phyloP scores from a whole-genome alignment of 92 coral and sea anemone genomes.

The Isaurus tuberculatus region DNA sequence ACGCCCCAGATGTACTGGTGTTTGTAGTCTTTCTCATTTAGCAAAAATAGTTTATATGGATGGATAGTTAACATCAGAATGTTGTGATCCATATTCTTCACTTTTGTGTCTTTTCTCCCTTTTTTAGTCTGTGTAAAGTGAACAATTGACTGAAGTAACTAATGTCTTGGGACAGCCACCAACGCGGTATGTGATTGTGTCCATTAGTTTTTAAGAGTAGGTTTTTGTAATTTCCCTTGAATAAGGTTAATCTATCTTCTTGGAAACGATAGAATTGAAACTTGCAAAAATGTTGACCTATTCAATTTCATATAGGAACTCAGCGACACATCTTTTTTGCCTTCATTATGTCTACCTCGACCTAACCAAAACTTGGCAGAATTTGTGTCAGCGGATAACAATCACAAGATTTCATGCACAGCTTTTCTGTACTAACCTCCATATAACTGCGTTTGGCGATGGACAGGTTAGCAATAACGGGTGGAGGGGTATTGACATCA shows the following conservation, averaged over 20 bases:
- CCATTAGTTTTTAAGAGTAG: neutral
- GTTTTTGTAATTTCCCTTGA: neutral
- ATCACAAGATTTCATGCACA: slow-evolving; percentile 66
- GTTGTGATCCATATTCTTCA: neutral
- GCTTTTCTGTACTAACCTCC: slow-evolving; percentile 54
- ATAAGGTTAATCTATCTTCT: neutral
- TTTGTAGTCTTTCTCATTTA: neutral
- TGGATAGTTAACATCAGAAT: neutral
- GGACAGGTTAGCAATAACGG: slow-evolving; percentile 16
- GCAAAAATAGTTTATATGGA: neutral
- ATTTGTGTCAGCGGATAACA: slow-evolving; percentile 64
- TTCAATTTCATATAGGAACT: too few relatives aligned
- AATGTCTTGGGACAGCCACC: slow-evolving; percentile 1
- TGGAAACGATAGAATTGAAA: neutral
- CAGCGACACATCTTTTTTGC: slow-evolving; percentile 63
- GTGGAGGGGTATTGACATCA: slow-evolving; percentile 41
- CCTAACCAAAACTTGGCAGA: slow-evolving; percentile 51
- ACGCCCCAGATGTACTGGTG: neutral
- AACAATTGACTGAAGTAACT: neutral
- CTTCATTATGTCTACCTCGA: slow-evolving; percentile 62
- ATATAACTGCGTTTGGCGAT: slow-evolving; percentile 38
- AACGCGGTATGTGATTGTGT: neutral
- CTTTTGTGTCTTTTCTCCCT: neutral
- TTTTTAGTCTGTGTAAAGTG: neutral
- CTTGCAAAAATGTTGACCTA: neutral